A percentile compares a stretch with the other conserved stretches of the same genome.
Conservation (phyloP, 2,888 invertebrate genomes). For the Dasysyrphus tricinctus region DNA sequence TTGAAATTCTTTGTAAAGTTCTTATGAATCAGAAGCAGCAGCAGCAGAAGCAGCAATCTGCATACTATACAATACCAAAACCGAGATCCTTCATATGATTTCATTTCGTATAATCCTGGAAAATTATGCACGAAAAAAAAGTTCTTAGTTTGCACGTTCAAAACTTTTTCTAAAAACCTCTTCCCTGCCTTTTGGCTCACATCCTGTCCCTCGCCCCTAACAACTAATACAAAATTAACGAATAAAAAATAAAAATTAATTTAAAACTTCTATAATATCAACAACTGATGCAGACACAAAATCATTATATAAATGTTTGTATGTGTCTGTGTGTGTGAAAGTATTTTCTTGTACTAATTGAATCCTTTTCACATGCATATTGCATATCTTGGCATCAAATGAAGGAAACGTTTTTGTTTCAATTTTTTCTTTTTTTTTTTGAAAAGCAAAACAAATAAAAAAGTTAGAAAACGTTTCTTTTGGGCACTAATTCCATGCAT, state of each 20-base stretch:
- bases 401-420: constrained; percentile 16
- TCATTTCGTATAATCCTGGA: constrained; percentile 21
- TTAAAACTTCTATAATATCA: constrained; percentile 38
- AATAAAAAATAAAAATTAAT: constrained; percentile 25
- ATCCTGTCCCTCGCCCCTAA: not conserved
- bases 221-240: not conserved
- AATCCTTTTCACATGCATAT: constrained; percentile 56
- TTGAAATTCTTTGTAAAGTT: constrained; percentile 28
- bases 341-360: constrained; percentile 32
- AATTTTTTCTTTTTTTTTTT: not conserved
- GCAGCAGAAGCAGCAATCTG: not conserved
- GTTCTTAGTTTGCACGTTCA: constrained; percentile 12
- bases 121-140: constrained; percentile 19
- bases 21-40: not conserved
- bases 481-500: constrained; percentile 43
- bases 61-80: constrained; percentile 8
- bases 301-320: not conserved
- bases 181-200: not conserved
- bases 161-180: not conserved
- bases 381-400: constrained; percentile 23
- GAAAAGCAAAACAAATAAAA: not conserved
- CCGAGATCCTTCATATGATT: constrained; percentile 28
- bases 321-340: not conserved
- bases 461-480: constrained; percentile 17
- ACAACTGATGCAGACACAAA: constrained; percentile 32